Conservation (phyloP, 2,797 vertebrate genomes). For the Hydrolagus colliei region DNA sequence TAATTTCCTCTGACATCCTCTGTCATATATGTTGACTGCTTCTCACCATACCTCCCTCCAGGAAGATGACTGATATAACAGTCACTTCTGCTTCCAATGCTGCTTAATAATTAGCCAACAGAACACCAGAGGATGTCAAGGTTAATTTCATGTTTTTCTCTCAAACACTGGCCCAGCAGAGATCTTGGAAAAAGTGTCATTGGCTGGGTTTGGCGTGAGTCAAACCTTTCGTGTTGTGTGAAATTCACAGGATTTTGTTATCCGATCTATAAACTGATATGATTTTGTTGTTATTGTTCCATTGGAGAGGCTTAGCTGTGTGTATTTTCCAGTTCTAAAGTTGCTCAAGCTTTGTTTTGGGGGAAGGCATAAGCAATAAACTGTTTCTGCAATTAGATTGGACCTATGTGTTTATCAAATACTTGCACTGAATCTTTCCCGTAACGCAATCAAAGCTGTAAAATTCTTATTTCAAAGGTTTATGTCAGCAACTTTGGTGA, state of each 20-base stretch:
- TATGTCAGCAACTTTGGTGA: neutral
- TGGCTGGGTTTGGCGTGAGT: neutral
- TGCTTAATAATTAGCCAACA: neutral
- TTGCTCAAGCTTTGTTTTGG: no score
- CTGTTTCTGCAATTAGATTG: slow-evolving; percentile 32
- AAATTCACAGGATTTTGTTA: no score
- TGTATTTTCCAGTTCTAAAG: no score
- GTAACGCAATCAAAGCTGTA: accelerated
- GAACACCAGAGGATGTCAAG: neutral
- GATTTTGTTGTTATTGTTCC: no score
- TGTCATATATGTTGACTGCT: neutral
- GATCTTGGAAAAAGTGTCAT: neutral
- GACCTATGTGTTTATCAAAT: accelerated
- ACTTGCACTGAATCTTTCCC: neutral
- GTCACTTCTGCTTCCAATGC: neutral
- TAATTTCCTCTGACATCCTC: neutral
- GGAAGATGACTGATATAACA: neutral
- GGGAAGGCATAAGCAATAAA: slow-evolving; percentile 30
- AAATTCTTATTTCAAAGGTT: neutral
- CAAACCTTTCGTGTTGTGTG: no score
- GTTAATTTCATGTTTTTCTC: neutral
- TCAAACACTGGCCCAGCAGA: neutral
- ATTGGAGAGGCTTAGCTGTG: no score
- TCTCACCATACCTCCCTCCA: neutral
- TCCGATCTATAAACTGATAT: no score